These are phyloP conservation scores for Abscondita cerata DNA, from an alignment of 2,888 invertebrate genomes.

Conservation along the genomic window DNA sequence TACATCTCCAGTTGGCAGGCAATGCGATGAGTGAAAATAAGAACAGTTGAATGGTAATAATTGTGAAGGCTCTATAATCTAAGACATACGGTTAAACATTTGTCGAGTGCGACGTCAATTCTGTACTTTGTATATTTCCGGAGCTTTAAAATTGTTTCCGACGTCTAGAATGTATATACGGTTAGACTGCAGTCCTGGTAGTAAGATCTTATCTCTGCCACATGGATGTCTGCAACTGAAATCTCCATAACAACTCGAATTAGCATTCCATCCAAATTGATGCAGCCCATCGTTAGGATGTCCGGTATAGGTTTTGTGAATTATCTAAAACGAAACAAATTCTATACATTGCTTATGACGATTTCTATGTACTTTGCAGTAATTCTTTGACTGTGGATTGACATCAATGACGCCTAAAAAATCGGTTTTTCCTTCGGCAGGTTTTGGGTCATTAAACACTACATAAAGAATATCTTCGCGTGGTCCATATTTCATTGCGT, in stretches of 20 bases:
- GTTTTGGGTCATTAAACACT: slow-evolving; percentile 81
- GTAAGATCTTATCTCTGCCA: slow-evolving; percentile 77
- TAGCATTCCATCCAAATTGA: slow-evolving; percentile 97
- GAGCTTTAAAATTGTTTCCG: slow-evolving; percentile 74
- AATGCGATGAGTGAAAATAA: slow-evolving; percentile 95
- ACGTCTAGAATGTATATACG: slow-evolving; percentile 87
- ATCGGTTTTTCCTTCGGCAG: slow-evolving; percentile 73
- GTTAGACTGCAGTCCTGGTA: slow-evolving; percentile 82
- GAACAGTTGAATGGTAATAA: slow-evolving; percentile 78
- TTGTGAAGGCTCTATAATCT: slow-evolving; percentile 83
- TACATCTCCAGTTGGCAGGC: slow-evolving; percentile 89
- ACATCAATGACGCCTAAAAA: slow-evolving; percentile 93
- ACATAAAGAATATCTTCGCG: slow-evolving; percentile 88
- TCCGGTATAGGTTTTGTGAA: slow-evolving; percentile 83
- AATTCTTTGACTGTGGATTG: slow-evolving; percentile 57
- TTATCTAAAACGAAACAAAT: slow-evolving; percentile 79
- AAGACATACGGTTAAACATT: slow-evolving; percentile 7
- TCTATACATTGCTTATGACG: too few species aligned
- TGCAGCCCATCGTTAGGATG: slow-evolving; percentile 87
- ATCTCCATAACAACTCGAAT: slow-evolving; percentile 83
- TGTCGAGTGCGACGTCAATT: too few species aligned
- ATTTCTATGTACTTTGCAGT: slow-evolving; percentile 2
- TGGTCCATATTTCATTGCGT: slow-evolving; percentile 64
- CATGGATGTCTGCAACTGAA: slow-evolving; percentile 44
- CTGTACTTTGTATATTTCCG: slow-evolving; percentile 76